Evolutionary conservation across 2,888 invertebrate species (phyloP), one percentile per base, ranked within the genome.

Genomic region (Eucriotettix oculatus): DNA sequence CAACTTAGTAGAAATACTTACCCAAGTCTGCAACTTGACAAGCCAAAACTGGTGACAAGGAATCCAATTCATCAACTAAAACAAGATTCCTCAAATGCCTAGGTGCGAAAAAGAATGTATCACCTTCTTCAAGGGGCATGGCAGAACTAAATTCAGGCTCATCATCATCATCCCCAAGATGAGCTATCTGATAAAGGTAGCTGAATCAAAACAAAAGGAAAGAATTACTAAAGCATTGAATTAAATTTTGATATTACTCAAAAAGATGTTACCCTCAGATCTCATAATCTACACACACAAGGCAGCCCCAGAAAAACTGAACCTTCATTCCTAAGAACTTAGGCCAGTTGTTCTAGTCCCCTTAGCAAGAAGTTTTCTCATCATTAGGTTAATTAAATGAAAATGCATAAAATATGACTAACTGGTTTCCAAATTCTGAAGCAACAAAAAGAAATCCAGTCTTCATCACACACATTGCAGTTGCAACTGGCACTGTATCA

Each of bases 401-500:
- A 9, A 42, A 10, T 10, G 16, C 16, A 57, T 16, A 58, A 58
- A 60, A 64, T 56, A 63, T 60, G 64, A 90, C 96, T 90, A 79
- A 97, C 95, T 99, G 99, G 77, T 99, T 99, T 68, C 98, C 98
- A 82, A 98, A 99, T 76, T 99, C 99, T 42, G 93, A 90, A 1
- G 98, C 98, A 11, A 98, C 91, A 77, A 99, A 99, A 16, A 99
- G 76, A 72, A 99, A 99, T 2, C 99, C 99, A 60, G 98, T 98
- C 74, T 98, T 98, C 63, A 99, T 76, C 42, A 99, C 98, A 76
- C 97, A 97, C 90, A 99, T 90, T 0, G 96, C 85, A 16, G 91
- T 83, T 0, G 99, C 94, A 5, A 97, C 94, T 10, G 99, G 97
- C 5, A 98, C 96, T 0, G 99, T 99, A 72, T 99, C 99, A 75